These are phyloP conservation scores for Chloropsis cyanopogon DNA, from an alignment of 2,113 vertebrate genomes.

Conservation along the genomic window DNA sequence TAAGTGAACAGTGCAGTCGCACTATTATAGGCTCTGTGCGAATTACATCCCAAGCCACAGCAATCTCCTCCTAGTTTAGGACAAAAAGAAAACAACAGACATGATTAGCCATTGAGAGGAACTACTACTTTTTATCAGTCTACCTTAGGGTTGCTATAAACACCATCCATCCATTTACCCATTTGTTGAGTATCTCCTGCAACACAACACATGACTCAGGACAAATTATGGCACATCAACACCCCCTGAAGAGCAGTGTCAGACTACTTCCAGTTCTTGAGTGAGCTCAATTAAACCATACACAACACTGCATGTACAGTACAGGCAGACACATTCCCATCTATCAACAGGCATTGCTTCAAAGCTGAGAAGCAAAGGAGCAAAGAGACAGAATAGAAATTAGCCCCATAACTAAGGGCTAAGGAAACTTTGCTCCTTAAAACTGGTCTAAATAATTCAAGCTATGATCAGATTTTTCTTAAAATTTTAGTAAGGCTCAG, in stretches of 20 bases:
- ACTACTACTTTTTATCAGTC: neutral
- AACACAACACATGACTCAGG: neutral
- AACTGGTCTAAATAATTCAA: neutral
- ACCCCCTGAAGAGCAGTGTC: neutral
- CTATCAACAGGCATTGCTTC: neutral
- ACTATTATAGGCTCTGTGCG: conserved; percentile 88
- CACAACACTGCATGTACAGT: neutral
- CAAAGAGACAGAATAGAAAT: neutral
- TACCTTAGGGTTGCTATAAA: neutral
- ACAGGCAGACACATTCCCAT: neutral
- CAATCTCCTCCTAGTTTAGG: conserved; percentile 85
- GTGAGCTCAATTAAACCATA: neutral
- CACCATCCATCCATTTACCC: neutral
- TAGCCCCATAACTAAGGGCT: neutral
- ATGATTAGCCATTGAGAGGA: neutral
- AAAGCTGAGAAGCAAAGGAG: neutral
- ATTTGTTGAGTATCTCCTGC: neutral
- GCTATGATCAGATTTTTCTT: neutral
- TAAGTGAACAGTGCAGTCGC: conserved; percentile 88
- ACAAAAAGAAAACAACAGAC: conserved; percentile 15
- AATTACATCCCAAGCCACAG: conserved; percentile 89
- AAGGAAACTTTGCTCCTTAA: neutral
- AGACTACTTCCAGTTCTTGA: neutral
- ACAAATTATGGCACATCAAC: neutral
- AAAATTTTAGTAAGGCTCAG: neutral